These are phyloP conservation scores for Caracal caracal DNA, from an alignment of 2,113 vertebrate species.

Conservation along the genomic window DNA sequence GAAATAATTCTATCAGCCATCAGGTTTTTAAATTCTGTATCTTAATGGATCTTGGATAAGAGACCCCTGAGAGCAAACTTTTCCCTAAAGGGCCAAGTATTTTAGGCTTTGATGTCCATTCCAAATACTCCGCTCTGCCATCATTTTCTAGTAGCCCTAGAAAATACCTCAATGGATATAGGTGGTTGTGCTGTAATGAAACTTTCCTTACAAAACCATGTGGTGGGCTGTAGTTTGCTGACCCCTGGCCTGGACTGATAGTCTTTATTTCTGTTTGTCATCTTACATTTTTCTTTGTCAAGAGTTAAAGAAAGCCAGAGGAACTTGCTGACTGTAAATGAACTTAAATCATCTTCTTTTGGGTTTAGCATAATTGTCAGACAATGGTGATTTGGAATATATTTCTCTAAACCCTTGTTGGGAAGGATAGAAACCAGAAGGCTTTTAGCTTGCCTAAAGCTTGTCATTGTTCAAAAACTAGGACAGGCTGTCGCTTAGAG, in stretches of 20 bases:
- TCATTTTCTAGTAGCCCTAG: background rate
- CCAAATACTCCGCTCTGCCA: background rate
- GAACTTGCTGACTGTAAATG: conserved; percentile 28
- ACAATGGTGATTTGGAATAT: background rate
- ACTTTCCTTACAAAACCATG: conserved; percentile 10
- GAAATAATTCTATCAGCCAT: conserved; percentile 18
- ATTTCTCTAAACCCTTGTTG: conserved; percentile 44
- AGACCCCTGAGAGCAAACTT: background rate
- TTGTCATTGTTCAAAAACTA: conserved; percentile 45
- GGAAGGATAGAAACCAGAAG: conserved; percentile 55
- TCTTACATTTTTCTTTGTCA: conserved; percentile 12
- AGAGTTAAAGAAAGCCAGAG: conserved; percentile 38
- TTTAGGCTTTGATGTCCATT: conserved; percentile 48
- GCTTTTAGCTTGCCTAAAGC: conserved; percentile 34
- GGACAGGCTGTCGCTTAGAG: conserved; percentile 30
- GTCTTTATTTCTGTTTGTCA: conserved; percentile 48
- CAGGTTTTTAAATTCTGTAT: background rate
- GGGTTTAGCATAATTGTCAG: conserved; percentile 27
- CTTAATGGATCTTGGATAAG: conserved; percentile 27
- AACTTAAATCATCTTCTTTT: conserved; percentile 46
- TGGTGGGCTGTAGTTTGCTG: background rate
- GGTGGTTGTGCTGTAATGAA: conserved; percentile 3
- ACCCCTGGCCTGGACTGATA: background rate
- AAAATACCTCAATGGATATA: background rate
- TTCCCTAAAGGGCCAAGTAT: background rate